phyloP scores from a whole-genome alignment of 2,888 invertebrate genomes.

The Machimus rusticus region DNA sequence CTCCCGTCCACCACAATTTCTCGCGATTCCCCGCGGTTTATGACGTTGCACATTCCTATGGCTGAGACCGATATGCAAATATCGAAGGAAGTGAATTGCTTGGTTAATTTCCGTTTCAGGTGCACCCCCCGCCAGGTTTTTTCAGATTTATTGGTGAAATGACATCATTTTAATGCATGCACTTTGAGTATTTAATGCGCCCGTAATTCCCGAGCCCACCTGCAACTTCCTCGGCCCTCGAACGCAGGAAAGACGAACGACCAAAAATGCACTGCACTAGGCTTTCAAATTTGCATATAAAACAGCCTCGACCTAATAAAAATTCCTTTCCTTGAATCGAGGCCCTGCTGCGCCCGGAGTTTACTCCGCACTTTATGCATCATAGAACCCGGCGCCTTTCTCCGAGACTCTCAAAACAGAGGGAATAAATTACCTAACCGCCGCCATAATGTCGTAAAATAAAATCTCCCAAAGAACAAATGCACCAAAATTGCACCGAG shows the following conservation, averaged over 20 bases:
- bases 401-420: neutral
- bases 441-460: neutral
- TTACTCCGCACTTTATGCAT: neutral
- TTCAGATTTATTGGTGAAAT: slow-evolving; percentile 21
- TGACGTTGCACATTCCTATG: neutral
- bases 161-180: slow-evolving; percentile 17
- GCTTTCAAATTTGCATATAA: slow-evolving; percentile 15
- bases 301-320: slow-evolving; percentile 2
- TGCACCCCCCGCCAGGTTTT: neutral
- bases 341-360: neutral
- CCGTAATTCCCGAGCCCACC: slow-evolving; percentile 2
- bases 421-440: neutral
- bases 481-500: neutral
- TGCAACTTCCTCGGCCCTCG: neutral
- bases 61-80: slow-evolving; percentile 16
- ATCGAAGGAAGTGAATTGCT: slow-evolving; percentile 32
- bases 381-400: neutral
- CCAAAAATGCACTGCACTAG: neutral
- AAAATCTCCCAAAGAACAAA: neutral
- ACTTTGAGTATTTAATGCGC: neutral
- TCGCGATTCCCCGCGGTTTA: neutral
- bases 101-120: slow-evolving; percentile 15
- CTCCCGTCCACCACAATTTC: neutral
- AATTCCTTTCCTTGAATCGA: neutral
- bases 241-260: neutral